Conservation (phyloP, 92 coral and sea anemone species). For the Epizoanthus fatuus region DNA sequence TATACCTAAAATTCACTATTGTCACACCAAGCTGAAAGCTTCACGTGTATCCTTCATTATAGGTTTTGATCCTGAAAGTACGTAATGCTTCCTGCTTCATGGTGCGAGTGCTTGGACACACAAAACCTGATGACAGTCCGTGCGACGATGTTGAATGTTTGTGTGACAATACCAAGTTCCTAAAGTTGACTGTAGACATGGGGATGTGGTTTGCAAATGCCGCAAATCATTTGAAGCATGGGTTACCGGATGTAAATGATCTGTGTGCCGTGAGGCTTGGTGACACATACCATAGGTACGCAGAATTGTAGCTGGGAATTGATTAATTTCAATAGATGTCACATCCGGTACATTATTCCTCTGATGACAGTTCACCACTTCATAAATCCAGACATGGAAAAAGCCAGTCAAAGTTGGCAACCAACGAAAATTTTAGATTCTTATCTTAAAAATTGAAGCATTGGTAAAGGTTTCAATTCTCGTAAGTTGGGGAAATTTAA, state of each 20-base stretch:
- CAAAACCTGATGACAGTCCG: conserved; percentile 42
- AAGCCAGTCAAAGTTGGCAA: too few relatives aligned
- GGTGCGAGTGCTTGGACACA: conserved; percentile 94
- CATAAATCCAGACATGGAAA: too few relatives aligned
- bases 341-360: too few relatives aligned
- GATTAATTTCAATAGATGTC: background rate
- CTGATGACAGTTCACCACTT: too few relatives aligned
- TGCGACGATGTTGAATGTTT: conserved; percentile 32
- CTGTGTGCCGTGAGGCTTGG: conserved; percentile 75
- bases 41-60: background rate
- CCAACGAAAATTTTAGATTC: too few relatives aligned
- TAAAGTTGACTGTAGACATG: conserved; percentile 84
- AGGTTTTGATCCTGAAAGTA: conserved; percentile 86
- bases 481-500: too few relatives aligned
- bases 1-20: too few relatives aligned
- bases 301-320: background rate
- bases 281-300: conserved; percentile 85
- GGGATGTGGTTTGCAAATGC: conserved; percentile 83
- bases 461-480: too few relatives aligned
- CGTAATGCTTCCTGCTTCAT: conserved; percentile 82
- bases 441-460: too few relatives aligned
- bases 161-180: conserved; percentile 81
- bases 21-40: background rate
- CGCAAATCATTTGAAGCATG: conserved; percentile 69
- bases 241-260: conserved; percentile 68